Evolutionary conservation across 2,888 invertebrate species (phyloP), one percentile per base, ranked within the genome.

Genomic region (Phalera bucephala): DNA sequence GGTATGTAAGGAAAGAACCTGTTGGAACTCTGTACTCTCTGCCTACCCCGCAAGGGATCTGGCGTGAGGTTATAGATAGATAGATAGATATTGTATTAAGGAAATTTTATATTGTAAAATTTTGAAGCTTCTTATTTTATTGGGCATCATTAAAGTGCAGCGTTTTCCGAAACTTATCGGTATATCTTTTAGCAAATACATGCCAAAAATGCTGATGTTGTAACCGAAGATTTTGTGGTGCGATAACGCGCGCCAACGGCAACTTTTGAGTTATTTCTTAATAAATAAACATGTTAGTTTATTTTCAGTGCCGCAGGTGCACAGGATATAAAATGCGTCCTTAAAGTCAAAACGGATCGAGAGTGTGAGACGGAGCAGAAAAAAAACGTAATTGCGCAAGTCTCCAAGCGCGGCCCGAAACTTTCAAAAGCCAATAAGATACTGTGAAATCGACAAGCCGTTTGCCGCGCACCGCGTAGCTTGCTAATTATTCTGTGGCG

Each of bases 371-470:
- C 6, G 21, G n/a, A n/a, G n/a, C n/a, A n/a, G 11, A 23, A 26
- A 13, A 55, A 55, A 66, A 68, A 66, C 59, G 30, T 45, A 35
- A 57, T 83, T 84, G 70, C 76, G 74, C 70, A 77, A 57, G 23
- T 39, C 42, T 44, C 45, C 36, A 64, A 65, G 42, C 47, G 50
- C 52, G 49, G 58, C 50, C 51, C 72, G 67, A 77, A 78, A 84
- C 84, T 88, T 87, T 87, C 84, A 82, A 85, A 84, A 80, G 71
- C 72, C 72, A 76, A 78, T 78, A 78, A 78, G 77, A 80, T 74
- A 76, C 80, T 79, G 72, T 80, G 82, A 83, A 83, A 84, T 82
- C 74, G 64, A 65, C 72, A 69, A 72, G 65, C 61, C 56, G 63
- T 66, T 64, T 58, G 55, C 60, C 53, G 50, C 61, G 65, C 65